Evolutionary conservation across 2,113 vertebrate species (phyloP).

Genomic region (Genyomyrus donnyi): DNA sequence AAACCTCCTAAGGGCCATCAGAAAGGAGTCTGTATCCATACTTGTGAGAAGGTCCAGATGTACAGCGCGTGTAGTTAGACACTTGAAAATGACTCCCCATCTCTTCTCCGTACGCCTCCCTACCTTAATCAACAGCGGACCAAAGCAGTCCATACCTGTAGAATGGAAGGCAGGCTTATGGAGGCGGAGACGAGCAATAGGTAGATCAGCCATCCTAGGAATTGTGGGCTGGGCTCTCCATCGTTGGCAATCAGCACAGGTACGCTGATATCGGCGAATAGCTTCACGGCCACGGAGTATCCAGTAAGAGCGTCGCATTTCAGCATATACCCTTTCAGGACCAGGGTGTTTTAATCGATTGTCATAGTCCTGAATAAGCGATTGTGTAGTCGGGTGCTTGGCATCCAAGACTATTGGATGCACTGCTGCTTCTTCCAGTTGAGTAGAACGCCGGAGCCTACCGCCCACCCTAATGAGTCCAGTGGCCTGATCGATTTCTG

Average conservation of each 20-base stretch:
- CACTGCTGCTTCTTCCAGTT: no score
- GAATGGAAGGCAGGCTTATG: not conserved
- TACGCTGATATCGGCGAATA: not conserved
- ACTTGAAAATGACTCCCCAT: no score
- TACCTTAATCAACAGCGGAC: not conserved
- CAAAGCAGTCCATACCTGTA: not conserved
- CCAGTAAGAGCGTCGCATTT: not conserved
- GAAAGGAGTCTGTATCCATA: not conserved
- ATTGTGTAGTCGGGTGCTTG: no score
- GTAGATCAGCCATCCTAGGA: not conserved
- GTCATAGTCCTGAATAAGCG: no score
- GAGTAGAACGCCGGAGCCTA: no score
- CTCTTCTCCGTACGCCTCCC: not conserved
- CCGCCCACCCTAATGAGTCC: no score
- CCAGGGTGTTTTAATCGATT: no score
- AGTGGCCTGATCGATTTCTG: no score
- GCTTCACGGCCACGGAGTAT: not conserved
- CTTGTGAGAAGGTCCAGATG: not conserved
- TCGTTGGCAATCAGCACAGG: not conserved
- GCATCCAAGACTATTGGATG: no score
- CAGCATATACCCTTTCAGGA: no score
- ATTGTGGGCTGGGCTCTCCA: not conserved
- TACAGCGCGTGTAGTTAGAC: not conserved
- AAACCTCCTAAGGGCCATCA: not conserved
- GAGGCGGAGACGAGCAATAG: not conserved